Evolutionary conservation across 2,797 vertebrate species (phyloP), one percentile per base, ranked within the genome.

Genomic region (Argyrosomus regius): DNA sequence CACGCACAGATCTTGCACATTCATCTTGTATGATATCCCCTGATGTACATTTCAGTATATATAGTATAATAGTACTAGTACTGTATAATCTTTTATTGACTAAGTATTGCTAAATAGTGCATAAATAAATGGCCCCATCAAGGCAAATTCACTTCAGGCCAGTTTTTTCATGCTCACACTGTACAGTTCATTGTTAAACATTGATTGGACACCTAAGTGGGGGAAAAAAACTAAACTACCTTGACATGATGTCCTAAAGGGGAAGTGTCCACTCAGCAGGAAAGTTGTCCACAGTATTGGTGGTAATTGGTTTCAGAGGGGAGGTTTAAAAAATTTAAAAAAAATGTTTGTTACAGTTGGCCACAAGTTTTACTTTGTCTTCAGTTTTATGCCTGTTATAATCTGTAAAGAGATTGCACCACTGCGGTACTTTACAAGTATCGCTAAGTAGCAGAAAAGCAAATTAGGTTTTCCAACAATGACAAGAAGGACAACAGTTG

Each of bases 231-330:
- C 43, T 49, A 43, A 74, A 59, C 26, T 63, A 26, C 35, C 49
- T 80, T n/a, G 3, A 52, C 66, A 20, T 16, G 17, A 52, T 57
- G n/a, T 43, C 52, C 48, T 45, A 3, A 72, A 60, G 69, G 45
- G 16, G 16, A 76, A 77, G 54, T 18, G 18, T 10, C 43, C 46
- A 31, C 46, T 84, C 80, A 79, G 82, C 86, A 73, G 53, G 65
- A 77, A 78, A 58, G 78, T 78, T 75, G 22, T 72, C 49, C 22
- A n/a, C 16, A 41, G 52, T 13, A 12, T 20, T 45, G 48, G 31
- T 52, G 24, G 14, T 72, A 79, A 86, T 83, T 77, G 39, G 68
- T 87, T 83, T 54, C 46, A 70, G 48, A 65, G 31, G 61, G 53
- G 18, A 22, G 17, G 16, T n/a, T 75, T 75, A n/a, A n/a, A n/a